These are phyloP conservation scores for Pseudomyrmex pallidus DNA, from an alignment of 1,140 invertebrate genomes.

Conservation along the genomic window DNA sequence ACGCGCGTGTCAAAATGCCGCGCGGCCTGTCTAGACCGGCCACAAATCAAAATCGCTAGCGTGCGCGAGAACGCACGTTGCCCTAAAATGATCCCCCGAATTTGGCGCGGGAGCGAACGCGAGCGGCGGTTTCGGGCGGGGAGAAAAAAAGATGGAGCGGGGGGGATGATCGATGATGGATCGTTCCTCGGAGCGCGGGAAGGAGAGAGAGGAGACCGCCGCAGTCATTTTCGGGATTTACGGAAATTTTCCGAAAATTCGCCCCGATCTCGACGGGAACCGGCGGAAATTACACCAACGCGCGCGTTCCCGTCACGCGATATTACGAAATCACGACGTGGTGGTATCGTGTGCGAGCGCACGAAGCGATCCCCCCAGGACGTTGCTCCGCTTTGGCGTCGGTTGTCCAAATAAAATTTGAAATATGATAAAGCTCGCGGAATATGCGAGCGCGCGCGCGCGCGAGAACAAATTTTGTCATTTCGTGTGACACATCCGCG, in stretches of 20 bases:
- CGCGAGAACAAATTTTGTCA: slow-evolving; percentile 37
- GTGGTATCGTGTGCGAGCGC: slow-evolving; percentile 10
- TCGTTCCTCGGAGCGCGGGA: background rate
- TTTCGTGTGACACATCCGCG: slow-evolving; percentile 37
- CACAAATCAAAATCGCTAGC: slow-evolving; percentile 68
- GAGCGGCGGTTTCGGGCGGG: slow-evolving; percentile 7
- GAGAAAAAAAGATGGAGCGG: too few relatives aligned
- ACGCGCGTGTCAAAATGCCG: slow-evolving; percentile 45
- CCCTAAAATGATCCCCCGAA: slow-evolving; percentile 55
- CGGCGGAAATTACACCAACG: slow-evolving; percentile 17
- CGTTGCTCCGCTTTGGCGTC: slow-evolving; percentile 13
- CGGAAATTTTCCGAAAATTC: slow-evolving; percentile 36
- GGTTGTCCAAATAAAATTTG: slow-evolving; percentile 47
- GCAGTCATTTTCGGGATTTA: background rate
- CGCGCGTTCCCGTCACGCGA: background rate
- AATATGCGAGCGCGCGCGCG: slow-evolving; percentile 8
- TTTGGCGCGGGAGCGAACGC: slow-evolving; percentile 21
- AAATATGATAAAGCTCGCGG: slow-evolving; percentile 44
- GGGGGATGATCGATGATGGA: background rate
- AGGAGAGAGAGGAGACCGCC: too few relatives aligned
- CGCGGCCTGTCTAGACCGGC: slow-evolving; percentile 21
- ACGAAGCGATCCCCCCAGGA: background rate
- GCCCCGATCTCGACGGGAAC: slow-evolving; percentile 8
- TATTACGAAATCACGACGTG: slow-evolving; percentile 42
- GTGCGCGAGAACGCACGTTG: background rate